phyloP scores from a whole-genome alignment of 2,888 invertebrate genomes.

The Lymantria monacha region DNA sequence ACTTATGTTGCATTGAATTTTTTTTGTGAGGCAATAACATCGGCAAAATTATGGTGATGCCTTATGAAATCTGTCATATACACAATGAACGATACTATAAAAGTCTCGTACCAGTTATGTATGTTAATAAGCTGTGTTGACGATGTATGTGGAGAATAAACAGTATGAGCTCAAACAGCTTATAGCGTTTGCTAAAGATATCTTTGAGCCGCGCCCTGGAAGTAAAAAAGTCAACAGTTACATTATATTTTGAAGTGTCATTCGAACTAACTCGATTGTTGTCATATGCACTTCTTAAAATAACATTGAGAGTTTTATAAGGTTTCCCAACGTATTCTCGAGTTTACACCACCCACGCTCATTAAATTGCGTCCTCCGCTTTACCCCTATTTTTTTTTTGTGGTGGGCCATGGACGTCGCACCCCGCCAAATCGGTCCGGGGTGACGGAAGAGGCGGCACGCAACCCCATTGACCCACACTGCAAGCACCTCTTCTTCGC shows the following conservation, averaged over 20 bases:
- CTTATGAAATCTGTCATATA: background rate
- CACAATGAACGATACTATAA: background rate
- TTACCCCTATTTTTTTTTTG: no score
- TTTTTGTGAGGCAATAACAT: slow-evolving; percentile 14
- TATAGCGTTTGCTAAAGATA: slow-evolving; percentile 75
- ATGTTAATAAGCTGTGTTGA: slow-evolving; percentile 63
- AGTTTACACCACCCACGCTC: slow-evolving; percentile 12
- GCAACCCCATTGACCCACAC: no score
- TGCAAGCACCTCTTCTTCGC: no score
- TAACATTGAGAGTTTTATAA: slow-evolving; percentile 23
- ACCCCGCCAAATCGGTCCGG: no score
- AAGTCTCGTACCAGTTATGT: slow-evolving; percentile 44
- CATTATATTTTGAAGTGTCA: slow-evolving; percentile 63
- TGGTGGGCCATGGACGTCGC: no score
- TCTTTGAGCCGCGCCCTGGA: slow-evolving; percentile 63
- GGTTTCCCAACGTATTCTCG: slow-evolving; percentile 19
- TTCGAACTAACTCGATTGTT: slow-evolving; percentile 32
- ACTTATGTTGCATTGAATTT: background rate
- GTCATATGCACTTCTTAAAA: slow-evolving; percentile 26
- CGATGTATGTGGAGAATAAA: slow-evolving; percentile 73
- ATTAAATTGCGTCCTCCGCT: background rate
- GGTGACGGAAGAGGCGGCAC: no score
- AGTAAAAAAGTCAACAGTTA: slow-evolving; percentile 70
- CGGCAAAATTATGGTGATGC: slow-evolving; percentile 10
- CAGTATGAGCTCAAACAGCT: slow-evolving; percentile 49